These are phyloP conservation scores for Neoarius graeffei DNA, from an alignment of 2,113 vertebrate species.

Conservation along the genomic window DNA sequence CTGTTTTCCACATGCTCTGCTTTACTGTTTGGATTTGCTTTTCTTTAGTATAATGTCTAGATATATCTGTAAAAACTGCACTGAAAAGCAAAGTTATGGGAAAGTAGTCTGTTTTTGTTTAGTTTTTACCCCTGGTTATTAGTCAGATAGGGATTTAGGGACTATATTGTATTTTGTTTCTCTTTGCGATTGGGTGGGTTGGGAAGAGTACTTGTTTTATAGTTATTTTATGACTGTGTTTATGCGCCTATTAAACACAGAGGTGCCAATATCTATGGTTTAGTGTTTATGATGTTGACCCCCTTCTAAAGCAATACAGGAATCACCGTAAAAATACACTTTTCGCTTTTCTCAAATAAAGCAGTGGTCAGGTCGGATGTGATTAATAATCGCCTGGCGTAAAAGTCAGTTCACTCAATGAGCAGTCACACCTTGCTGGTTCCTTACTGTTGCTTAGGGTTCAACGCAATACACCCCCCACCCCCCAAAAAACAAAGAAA, in stretches of 20 bases:
- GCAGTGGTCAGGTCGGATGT: background rate
- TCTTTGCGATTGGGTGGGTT: background rate
- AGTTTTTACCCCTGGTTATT: background rate
- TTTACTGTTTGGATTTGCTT: background rate
- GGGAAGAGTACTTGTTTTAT: background rate
- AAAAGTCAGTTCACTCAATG: background rate
- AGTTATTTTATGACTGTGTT: background rate
- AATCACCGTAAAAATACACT: background rate
- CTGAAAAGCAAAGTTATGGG: background rate
- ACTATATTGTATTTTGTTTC: background rate
- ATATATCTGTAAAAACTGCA: background rate
- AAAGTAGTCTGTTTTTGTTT: background rate
- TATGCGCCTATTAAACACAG: background rate
- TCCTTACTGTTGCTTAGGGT: background rate
- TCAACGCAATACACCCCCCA: background rate
- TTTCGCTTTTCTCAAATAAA: background rate
- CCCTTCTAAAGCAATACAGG: background rate
- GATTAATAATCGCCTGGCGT: background rate
- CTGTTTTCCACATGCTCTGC: background rate
- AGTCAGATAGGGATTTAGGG: background rate
- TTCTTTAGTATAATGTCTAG: background rate
- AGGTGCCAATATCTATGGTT: background rate
- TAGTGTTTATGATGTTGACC: background rate
- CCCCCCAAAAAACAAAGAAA: no score
- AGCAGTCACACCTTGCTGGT: background rate